Evolutionary conservation across 2,797 vertebrate genomes (phyloP), one percentile per base, ranked within the genome.

Genomic region (Orestias chungarensis): DNA sequence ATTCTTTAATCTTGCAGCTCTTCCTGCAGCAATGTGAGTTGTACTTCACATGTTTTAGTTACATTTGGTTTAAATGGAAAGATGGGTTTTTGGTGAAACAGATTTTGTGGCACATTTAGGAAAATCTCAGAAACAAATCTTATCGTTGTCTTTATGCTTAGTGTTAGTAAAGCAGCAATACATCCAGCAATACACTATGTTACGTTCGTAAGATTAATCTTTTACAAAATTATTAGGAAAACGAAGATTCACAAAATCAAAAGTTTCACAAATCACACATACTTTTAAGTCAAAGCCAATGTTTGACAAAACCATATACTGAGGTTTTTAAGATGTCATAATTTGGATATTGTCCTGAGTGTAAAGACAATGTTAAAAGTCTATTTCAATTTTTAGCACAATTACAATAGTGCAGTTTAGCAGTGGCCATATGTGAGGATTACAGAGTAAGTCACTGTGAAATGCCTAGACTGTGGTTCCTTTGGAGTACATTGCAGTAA

Each of bases 1-100:
- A 54, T 35, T 64, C 12, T 47, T 46, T 50, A 31, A 59, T 57
- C 76, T 54, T 38, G 23, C 23, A 66, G 66, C 29, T 35, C 10
- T 29, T 64, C 18, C 40, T 73, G 35, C 38, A 62, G 0, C 25
- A 42, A 62, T 15, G 23, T 42, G 23, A 25, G n/a, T 23, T 61
- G 9, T 25, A 35, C 35, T 59, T 59, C 55, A 62, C 35, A n/a
- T 27, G 50, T n/a, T 62, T 25, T n/a, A n/a, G n/a, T n/a, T n/a
- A n/a, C n/a, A n/a, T n/a, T n/a, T 23, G 5, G 9, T 61, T n/a
- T n/a, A 40, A 62, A 61, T 61, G 20, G 9, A n/a, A 61, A 54
- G 9, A n/a, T n/a, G 55, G 64, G 25, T 25, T 52, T 6, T 15
- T 54, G 7, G 9, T 7, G 8, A 27, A 14, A 17, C 6, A 17